Evolutionary conservation across 2,113 vertebrate genomes (phyloP).

Genomic region (Xiphophorus hellerii): DNA sequence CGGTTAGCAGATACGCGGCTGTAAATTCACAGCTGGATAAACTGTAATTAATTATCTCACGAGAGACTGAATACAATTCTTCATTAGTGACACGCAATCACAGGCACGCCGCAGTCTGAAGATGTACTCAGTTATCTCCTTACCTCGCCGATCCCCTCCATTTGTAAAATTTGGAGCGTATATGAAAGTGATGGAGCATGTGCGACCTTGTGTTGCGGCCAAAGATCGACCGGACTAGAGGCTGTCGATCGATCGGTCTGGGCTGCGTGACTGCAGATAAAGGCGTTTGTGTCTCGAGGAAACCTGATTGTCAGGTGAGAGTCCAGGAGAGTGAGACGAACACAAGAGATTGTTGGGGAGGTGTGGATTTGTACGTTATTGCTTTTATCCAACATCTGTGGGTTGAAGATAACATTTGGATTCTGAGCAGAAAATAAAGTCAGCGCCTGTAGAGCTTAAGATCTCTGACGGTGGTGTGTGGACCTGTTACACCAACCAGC

Average conservation of each 20-base stretch:
- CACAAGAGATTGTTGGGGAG: neutral
- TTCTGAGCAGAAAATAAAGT: slow-evolving; percentile 2
- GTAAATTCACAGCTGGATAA: slow-evolving; percentile 37
- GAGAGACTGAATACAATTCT: slow-evolving; percentile 21
- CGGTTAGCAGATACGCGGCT: slow-evolving; percentile 10
- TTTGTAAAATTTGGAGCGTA: neutral
- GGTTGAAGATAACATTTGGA: slow-evolving; percentile 4
- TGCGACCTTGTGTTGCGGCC: slow-evolving; percentile 58
- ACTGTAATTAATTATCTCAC: slow-evolving; percentile 52
- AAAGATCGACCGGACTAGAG: slow-evolving; percentile 61
- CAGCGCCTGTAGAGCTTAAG: neutral
- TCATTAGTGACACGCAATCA: slow-evolving; percentile 30
- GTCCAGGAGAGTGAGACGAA: slow-evolving; percentile 1
- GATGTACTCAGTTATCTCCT: slow-evolving; percentile 37
- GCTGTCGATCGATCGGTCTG: slow-evolving; percentile 75
- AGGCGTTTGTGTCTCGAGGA: slow-evolving; percentile 62
- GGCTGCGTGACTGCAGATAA: slow-evolving; percentile 66
- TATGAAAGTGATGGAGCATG: slow-evolving; percentile 8
- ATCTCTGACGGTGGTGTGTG: neutral
- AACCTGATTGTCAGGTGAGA: slow-evolving; percentile 35
- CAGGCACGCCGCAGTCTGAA: neutral
- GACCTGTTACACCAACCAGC: neutral
- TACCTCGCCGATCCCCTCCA: neutral
- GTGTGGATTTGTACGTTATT: neutral
- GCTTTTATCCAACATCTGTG: neutral